Evolutionary conservation across 1,140 invertebrate genomes (phyloP).

Genomic region (Euborellia annulipes): DNA sequence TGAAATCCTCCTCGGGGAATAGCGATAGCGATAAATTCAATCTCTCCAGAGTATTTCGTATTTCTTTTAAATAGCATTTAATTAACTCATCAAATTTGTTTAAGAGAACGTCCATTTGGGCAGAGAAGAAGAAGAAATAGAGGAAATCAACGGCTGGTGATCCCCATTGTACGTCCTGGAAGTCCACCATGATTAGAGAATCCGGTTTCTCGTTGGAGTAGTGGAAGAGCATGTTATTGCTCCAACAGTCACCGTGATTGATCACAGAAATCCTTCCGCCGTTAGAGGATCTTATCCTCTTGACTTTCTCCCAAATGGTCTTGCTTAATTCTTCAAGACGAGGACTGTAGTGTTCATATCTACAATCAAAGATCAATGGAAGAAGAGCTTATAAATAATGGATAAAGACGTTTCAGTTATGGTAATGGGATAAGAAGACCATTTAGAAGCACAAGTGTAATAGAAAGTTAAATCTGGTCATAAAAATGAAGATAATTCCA

Average conservation of each 20-base stretch:
- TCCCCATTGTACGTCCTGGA: constrained; percentile 18
- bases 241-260: constrained; percentile 15
- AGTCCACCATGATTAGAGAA: constrained; percentile 10
- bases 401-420: too few species aligned
- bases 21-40: constrained; percentile 24
- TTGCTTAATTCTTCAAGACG: not conserved
- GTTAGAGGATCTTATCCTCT: not conserved
- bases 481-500: too few species aligned
- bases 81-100: constrained; percentile 24
- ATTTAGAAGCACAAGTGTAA: not conserved
- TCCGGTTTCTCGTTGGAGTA: not conserved
- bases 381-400: too few species aligned
- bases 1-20: constrained; percentile 25
- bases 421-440: not conserved
- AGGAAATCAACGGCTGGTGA: constrained; percentile 36
- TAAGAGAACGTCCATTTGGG: constrained; percentile 22
- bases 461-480: not conserved
- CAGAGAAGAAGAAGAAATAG: constrained; percentile 39
- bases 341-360: not conserved
- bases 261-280: not conserved
- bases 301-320: not conserved
- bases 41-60: constrained; percentile 24
- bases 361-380: not conserved
- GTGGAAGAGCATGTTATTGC: constrained; percentile 15
- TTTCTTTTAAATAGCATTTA: constrained; percentile 24